Conservation (phyloP, 2,888 invertebrate species). For the Leucophora obtusa region DNA sequence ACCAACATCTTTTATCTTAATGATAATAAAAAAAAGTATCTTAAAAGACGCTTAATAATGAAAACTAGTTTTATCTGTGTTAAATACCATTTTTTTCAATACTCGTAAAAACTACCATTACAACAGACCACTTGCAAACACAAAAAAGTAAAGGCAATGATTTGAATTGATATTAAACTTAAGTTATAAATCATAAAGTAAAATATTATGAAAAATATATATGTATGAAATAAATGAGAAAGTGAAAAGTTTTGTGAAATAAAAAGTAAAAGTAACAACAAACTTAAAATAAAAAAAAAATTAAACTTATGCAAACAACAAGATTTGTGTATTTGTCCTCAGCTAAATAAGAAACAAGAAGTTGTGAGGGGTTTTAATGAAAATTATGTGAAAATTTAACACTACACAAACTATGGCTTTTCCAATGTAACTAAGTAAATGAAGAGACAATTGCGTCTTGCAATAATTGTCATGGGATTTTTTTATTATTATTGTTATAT, state of each 20-base stretch:
- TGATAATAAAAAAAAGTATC: background rate
- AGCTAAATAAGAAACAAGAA: background rate
- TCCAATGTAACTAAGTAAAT: conserved; percentile 13
- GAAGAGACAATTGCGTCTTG: conserved; percentile 35
- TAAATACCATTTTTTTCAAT: background rate
- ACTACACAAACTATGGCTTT: conserved; percentile 3
- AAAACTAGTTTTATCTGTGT: background rate
- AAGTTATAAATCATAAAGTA: background rate
- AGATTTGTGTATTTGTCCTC: background rate
- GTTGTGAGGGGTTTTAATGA: conserved; percentile 7
- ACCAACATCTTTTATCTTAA: background rate
- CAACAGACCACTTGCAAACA: background rate
- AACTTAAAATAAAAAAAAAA: background rate
- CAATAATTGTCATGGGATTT: conserved; percentile 52
- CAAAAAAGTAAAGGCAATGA: background rate
- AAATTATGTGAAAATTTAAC: conserved; percentile 44
- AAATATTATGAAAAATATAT: background rate
- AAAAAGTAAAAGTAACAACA: conserved; percentile 1
- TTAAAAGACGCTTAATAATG: background rate
- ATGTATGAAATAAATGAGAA: conserved; percentile 5
- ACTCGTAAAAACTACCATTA: background rate
- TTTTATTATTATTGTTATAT: background rate
- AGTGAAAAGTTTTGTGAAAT: background rate
- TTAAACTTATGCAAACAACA: background rate
- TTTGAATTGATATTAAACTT: background rate